A percentile compares a stretch with the other conserved stretches of the same genome.
Evolutionary conservation across 2,797 vertebrate genomes (phyloP).

Genomic region (Peromyscus nudipes): DNA sequence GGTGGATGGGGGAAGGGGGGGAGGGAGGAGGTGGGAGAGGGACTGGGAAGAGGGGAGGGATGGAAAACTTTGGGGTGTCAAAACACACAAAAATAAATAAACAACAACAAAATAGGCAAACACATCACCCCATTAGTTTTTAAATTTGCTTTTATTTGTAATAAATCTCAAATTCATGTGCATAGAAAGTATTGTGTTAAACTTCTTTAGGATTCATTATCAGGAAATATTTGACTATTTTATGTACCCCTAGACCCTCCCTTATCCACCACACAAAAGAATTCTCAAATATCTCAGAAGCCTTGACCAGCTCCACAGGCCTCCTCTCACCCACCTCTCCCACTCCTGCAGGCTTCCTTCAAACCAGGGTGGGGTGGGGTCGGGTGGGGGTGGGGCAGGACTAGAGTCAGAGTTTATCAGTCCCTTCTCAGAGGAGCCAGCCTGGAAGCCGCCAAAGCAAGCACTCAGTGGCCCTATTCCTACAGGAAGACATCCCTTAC

Average conservation of each 20-base stretch:
- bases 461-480: neutral
- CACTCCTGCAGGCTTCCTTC: neutral
- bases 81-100: neutral
- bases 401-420: neutral
- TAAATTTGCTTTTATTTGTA: neutral
- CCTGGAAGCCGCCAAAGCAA: neutral
- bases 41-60: neutral
- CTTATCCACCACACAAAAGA: neutral
- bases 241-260: neutral
- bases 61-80: neutral
- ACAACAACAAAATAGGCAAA: neutral
- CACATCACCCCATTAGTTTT: too few relatives aligned
- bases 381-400: too few relatives aligned
- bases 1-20: neutral
- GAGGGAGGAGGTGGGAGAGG: neutral
- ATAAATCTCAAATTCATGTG: neutral
- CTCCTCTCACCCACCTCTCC: neutral
- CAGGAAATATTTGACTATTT: neutral
- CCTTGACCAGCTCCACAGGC: neutral
- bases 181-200: neutral
- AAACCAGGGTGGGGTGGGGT: too few relatives aligned
- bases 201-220: neutral
- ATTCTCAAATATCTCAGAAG: neutral
- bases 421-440: neutral
- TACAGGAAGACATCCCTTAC: neutral